Evolutionary conservation across 2,113 vertebrate species (phyloP).

Genomic region (Arenaria interpres): DNA sequence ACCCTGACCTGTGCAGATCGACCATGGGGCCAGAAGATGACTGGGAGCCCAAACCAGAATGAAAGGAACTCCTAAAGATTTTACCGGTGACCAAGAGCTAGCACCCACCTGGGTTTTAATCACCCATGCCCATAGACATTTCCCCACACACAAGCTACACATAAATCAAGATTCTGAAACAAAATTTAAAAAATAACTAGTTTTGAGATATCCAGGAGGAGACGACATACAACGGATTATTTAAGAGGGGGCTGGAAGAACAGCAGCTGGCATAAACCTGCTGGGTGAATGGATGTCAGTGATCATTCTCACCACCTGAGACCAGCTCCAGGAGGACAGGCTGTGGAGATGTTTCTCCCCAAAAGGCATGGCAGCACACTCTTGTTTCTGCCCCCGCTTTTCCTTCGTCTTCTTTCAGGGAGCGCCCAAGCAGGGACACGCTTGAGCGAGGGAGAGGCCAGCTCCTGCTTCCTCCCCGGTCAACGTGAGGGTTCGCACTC

Average conservation of each 20-base stretch:
- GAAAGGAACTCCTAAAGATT: neutral
- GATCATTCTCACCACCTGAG: neutral
- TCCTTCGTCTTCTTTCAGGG: neutral
- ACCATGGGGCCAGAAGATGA: neutral
- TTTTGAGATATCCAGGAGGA: neutral
- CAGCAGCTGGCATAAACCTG: neutral
- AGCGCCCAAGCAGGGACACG: neutral
- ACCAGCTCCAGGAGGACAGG: neutral
- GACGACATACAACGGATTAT: neutral
- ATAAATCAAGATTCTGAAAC: neutral
- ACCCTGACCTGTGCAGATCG: neutral
- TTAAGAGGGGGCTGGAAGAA: neutral
- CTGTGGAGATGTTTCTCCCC: neutral
- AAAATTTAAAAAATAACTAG: neutral
- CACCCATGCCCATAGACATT: neutral
- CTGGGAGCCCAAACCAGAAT: neutral
- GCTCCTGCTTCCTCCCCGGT: neutral
- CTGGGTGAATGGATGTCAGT: neutral
- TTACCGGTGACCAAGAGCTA: neutral
- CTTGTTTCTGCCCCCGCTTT: neutral
- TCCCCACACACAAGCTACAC: rapidly evolving
- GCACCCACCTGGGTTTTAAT: neutral
- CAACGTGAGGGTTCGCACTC: neutral
- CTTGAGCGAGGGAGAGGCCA: rapidly evolving
- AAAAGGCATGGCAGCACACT: neutral